Base-by-base conservation (phyloP, 2,888 invertebrate species). In the Microdon myrmicae region DNA sequence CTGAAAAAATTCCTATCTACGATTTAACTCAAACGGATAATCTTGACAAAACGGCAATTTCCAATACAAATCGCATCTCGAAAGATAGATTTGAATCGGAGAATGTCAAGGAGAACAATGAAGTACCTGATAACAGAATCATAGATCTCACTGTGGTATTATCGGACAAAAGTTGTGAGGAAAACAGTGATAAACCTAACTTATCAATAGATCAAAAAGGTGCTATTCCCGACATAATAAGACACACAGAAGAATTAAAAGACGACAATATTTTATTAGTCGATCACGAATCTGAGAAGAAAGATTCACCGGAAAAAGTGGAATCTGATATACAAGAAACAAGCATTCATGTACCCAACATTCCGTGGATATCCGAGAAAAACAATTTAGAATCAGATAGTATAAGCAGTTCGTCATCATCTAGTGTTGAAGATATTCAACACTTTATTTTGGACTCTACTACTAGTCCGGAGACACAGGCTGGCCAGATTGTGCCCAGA, bases 341-440 rank as follows among this genome's bases (percentile, higher is more conserved):
- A 1, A 83, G 84, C 2, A 87, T 88, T 32, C 81, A 86, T 55
- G 87, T 88, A 5, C 88, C 89, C 0, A 74, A 76, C 37, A 79
- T 80, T 58, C 75, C 76, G 0, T 80, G 80, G 80, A 81, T 61
- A 70, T 83, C 74, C 75, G 78, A 72, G 70, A 77, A 67, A 70
- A 78, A 74, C 10, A 78, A 79, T 12, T 81, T 86, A 28, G 86
- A 86, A 12, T 84, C 85, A 1, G 88, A 89, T 71, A 74, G 72
- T 23, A 69, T 77, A 47, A 77, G 78, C 4, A 75, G 74, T 47
- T 88, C 81, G 54, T 84, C 79, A 71, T 83, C 71, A 3, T 75
- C 75, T 2, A 79, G 79, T 67, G 72, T 80, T 3, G 79, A 79
- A 45, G 80, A 80, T 48, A 80, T 80, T 38, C 79, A 79, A 39